These are phyloP conservation scores for Epinotia ramella DNA, from an alignment of 2,888 invertebrate genomes.

Conservation along the genomic window DNA sequence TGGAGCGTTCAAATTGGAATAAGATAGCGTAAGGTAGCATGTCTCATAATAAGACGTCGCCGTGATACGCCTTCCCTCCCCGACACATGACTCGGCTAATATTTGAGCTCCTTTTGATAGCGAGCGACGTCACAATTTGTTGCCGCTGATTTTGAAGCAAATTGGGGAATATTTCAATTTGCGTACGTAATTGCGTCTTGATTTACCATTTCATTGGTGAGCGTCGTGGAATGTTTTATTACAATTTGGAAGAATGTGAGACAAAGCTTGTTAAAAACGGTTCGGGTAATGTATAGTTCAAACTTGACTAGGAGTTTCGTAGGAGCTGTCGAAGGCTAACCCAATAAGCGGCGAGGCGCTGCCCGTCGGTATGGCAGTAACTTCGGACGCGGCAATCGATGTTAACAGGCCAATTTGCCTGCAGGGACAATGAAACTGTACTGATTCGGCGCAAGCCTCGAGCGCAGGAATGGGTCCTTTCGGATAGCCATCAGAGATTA, in stretches of 20 bases:
- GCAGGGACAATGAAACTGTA: slow-evolving; percentile 63
- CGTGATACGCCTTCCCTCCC: slow-evolving; percentile 46
- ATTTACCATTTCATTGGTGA: slow-evolving; percentile 44
- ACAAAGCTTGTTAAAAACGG: not conserved
- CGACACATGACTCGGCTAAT: slow-evolving; percentile 43
- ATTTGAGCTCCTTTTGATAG: slow-evolving; percentile 46
- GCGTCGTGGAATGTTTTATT: slow-evolving; percentile 41
- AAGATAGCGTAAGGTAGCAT: slow-evolving; percentile 78
- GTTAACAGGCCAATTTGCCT: slow-evolving; percentile 78
- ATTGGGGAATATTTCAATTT: slow-evolving; percentile 47
- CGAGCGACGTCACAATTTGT: slow-evolving; percentile 47
- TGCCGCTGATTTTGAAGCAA: slow-evolving; percentile 49
- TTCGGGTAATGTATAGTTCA: not conserved
- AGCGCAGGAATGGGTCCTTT: slow-evolving; percentile 35
- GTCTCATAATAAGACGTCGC: slow-evolving; percentile 71
- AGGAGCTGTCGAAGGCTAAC: slow-evolving; percentile 32
- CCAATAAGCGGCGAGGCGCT: slow-evolving; percentile 38
- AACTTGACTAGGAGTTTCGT: slow-evolving; percentile 4
- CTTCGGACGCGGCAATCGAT: slow-evolving; percentile 70
- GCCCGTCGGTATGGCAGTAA: slow-evolving; percentile 51
- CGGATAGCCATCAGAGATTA: slow-evolving; percentile 24
- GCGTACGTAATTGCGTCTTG: slow-evolving; percentile 46
- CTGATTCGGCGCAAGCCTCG: slow-evolving; percentile 53
- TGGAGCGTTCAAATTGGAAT: slow-evolving; percentile 84
- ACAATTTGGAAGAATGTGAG: slow-evolving; percentile 27